phyloP scores from a whole-genome alignment of 2,888 invertebrate species.

The Campaea margaritaria region DNA sequence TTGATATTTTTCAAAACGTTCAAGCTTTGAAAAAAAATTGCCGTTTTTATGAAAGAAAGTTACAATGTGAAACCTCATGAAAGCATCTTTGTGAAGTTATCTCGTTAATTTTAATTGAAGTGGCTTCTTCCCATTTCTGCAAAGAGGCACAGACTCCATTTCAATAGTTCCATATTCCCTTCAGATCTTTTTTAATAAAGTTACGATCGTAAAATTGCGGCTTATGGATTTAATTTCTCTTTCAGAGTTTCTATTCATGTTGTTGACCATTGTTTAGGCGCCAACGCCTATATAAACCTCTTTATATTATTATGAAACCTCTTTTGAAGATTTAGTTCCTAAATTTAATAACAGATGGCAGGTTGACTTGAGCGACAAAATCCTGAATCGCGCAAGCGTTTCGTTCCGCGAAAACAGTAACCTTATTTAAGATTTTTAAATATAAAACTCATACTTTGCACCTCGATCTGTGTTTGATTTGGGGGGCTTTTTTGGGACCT shows the following conservation, averaged over 20 bases:
- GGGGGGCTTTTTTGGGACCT: too few species aligned
- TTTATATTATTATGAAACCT: too few species aligned
- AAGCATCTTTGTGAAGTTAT: constrained; percentile 18
- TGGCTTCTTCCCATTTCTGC: constrained; percentile 12
- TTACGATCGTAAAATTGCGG: constrained; percentile 9
- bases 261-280: background rate
- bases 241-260: background rate
- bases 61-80: constrained; percentile 17
- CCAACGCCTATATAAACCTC: too few species aligned
- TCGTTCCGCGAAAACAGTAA: too few species aligned
- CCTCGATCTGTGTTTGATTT: too few species aligned
- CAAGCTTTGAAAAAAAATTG: background rate
- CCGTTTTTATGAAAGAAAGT: constrained; percentile 4
- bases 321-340: too few species aligned
- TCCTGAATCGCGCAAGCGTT: too few species aligned
- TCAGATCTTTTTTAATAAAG: constrained; percentile 11
- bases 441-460: too few species aligned
- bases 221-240: background rate
- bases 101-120: constrained; percentile 34
- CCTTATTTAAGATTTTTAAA: too few species aligned
- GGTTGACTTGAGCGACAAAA: too few species aligned
- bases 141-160: background rate
- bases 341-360: too few species aligned
- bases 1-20: too few species aligned
- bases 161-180: constrained; percentile 15